Evolutionary conservation across 1,140 invertebrate species (phyloP), one percentile per base, ranked within the genome.

Genomic region (Artemia franciscana): DNA sequence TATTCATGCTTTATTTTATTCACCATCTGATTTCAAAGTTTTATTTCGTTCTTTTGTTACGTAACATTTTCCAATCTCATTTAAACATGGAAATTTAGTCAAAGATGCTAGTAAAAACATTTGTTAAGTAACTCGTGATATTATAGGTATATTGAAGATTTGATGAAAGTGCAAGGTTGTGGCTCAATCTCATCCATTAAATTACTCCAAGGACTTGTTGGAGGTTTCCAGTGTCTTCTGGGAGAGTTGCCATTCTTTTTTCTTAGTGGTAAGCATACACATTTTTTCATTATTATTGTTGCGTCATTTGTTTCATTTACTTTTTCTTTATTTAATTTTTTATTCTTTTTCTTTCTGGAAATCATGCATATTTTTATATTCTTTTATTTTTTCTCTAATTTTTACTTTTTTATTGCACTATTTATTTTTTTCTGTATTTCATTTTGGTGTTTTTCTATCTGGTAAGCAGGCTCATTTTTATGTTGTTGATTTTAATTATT

Each of bases 211-310:
- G 91, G 90, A 1, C 67, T 84, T 1, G 80, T 82, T 4, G 82
- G 84, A 68, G 81, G 81, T 4, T 79, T 91, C 58, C 85, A 91
- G 70, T 86, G 84, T 66, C 84, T 92, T 67, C 73, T 82, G 24
- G 91, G 91, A n/a, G 88, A 93, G 74, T 72, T 91, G 63, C 88
- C 88, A 0, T 88, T 91, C 67, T 86, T 92, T 74, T 90, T 91
- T 70, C 69, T 88, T 12, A 88, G 88, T 18, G 80, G 82, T 76
- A 70, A 69, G 69, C 68, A n/a, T n/a, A n/a, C n/a, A 21, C 59
- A 62, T 23, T 60, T 30, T 25, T 56, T 4, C 27, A 56, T 63
- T 30, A 61, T 1, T 61, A 59, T 12, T 25, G 25, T 61, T 23
- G 56, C 61, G 25, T 60, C 5, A 23, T 4, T 24, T 58, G 58